Percentiles rank a stretch among this genome's conserved stretches.
Conservation (phyloP, 2,797 vertebrate species). For the Cryptoprocta ferox region DNA sequence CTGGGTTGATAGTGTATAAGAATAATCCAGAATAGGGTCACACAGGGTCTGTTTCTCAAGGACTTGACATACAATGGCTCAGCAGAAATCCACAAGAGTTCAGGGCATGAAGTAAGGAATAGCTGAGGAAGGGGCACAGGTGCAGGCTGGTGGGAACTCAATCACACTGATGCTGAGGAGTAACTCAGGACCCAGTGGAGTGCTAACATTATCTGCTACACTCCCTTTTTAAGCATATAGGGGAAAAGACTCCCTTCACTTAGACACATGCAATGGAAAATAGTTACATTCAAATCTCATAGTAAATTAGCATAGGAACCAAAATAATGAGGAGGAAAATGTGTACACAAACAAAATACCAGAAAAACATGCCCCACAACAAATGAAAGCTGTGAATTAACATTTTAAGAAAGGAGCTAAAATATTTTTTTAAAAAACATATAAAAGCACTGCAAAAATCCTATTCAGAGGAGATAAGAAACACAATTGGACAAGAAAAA, state of each 20-base stretch:
- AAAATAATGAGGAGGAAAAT: not conserved
- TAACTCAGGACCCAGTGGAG: accelerated
- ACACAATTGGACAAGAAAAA: not conserved
- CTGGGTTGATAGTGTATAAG: not conserved
- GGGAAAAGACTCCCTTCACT: not conserved
- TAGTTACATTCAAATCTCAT: not conserved
- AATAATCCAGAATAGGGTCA: not conserved
- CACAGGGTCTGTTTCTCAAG: not conserved
- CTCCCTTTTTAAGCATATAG: not conserved
- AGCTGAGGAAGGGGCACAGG: not conserved
- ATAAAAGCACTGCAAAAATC: not conserved
- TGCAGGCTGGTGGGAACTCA: accelerated
- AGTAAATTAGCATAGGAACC: not conserved
- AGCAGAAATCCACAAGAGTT: not conserved
- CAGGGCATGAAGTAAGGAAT: accelerated
- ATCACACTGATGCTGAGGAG: not conserved
- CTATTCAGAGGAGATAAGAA: not conserved
- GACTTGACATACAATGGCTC: not conserved
- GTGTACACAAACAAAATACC: not conserved
- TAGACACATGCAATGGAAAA: not conserved
- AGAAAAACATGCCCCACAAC: not conserved
- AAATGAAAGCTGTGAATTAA: not conserved
- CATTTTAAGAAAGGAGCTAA: not conserved
- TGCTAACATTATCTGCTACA: accelerated
- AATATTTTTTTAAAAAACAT: not conserved